These are phyloP conservation scores for Aphodius granarius DNA, from an alignment of 2,888 invertebrate species.

Conservation along the genomic window DNA sequence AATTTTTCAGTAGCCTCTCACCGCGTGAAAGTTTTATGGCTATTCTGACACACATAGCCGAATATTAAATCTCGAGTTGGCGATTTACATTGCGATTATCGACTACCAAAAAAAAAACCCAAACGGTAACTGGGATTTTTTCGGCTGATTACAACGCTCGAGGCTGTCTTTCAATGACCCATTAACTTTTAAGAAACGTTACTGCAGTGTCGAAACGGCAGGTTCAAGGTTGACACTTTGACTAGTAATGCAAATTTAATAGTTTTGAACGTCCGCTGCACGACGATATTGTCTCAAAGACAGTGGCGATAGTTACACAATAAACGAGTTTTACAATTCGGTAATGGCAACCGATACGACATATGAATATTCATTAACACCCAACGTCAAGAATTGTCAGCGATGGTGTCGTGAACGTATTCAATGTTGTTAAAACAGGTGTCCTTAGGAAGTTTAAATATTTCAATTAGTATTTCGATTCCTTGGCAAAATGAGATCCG, in stretches of 20 bases:
- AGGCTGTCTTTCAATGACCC: constrained; percentile 10
- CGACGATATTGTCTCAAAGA: neutral
- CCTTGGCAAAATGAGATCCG: too few species aligned
- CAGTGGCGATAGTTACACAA: neutral
- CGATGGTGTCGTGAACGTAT: neutral
- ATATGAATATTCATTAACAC: neutral
- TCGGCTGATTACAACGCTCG: neutral
- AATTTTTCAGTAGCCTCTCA: neutral
- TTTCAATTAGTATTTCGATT: too few species aligned
- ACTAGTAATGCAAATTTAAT: constrained; percentile 15
- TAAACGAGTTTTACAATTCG: neutral
- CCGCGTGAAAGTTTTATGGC: neutral
- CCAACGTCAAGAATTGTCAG: neutral
- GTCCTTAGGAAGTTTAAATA: neutral
- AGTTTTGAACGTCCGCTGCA: neutral
- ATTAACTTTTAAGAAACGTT: constrained; percentile 16
- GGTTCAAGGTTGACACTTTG: constrained; percentile 14
- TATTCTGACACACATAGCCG: neutral
- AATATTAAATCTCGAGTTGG: neutral
- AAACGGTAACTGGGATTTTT: neutral
- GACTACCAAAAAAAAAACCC: neutral
- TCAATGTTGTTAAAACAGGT: neutral
- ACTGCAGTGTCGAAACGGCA: constrained; percentile 1
- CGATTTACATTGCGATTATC: neutral
- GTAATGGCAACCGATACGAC: neutral